phyloP scores from a whole-genome alignment of 2,797 vertebrate genomes.

The Phalanger gymnotis region DNA sequence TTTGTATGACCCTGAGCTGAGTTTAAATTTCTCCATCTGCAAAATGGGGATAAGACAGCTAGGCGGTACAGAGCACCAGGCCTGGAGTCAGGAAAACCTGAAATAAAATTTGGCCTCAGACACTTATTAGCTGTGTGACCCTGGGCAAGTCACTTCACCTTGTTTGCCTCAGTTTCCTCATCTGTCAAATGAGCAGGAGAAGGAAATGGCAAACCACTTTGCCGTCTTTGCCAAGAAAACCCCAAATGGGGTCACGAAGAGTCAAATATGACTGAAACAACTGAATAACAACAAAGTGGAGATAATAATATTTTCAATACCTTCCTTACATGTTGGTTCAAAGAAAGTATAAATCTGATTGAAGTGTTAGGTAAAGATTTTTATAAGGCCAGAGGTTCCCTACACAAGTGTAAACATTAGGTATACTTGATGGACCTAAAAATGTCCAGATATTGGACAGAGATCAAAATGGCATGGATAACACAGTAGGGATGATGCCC shows the following conservation, averaged over 20 bases:
- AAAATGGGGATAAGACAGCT: neutral
- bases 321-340: neutral
- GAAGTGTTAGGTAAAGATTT: neutral
- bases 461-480: neutral
- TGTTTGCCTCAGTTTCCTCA: neutral
- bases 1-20: neutral
- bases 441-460: neutral
- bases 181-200: neutral
- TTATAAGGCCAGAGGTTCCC: neutral
- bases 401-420: neutral
- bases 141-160: neutral
- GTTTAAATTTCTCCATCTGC: neutral
- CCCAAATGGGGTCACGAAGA: neutral
- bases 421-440: neutral
- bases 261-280: neutral
- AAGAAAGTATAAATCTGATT: neutral
- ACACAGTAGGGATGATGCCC: rapidly evolving
- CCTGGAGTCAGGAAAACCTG: neutral
- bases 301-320: neutral
- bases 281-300: neutral
- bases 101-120: neutral
- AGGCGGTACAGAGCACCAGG: neutral
- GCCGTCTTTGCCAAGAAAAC: neutral
- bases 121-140: neutral
- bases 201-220: neutral